Percentiles rank a stretch among this genome's conserved stretches.
These are phyloP conservation scores for Aproaerema taeniolella DNA, from an alignment of 2,888 invertebrate species.

Conservation along the genomic window DNA sequence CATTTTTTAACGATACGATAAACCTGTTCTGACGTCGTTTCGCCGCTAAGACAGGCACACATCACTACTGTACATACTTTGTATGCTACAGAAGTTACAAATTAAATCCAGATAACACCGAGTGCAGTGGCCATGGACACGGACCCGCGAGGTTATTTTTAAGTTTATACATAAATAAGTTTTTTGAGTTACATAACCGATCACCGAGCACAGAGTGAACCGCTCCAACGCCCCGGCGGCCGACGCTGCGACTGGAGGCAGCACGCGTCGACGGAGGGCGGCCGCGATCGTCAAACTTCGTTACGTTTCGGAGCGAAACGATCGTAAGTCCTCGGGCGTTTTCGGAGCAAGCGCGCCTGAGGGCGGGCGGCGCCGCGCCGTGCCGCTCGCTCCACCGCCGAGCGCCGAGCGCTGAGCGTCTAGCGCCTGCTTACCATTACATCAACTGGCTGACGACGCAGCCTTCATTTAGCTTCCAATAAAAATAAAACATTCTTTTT, in stretches of 20 bases:
- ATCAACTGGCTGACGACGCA: too few relatives aligned
- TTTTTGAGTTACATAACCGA: slow-evolving; percentile 73
- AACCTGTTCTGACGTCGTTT: slow-evolving; percentile 61
- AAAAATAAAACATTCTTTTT: slow-evolving; percentile 19
- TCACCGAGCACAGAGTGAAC: slow-evolving; percentile 56
- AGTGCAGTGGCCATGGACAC: slow-evolving; percentile 26
- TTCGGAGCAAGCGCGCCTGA: slow-evolving; percentile 72
- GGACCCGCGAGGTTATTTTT: slow-evolving; percentile 37
- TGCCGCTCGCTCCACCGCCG: slow-evolving; percentile 48
- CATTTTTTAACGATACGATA: slow-evolving; percentile 53
- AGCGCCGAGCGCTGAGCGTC: too few relatives aligned
- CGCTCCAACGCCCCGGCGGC: slow-evolving; percentile 71
- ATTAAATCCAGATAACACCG: slow-evolving; percentile 13
- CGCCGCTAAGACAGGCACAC: slow-evolving; percentile 60
- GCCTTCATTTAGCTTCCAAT: slow-evolving; percentile 54
- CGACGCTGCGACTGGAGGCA: slow-evolving; percentile 70
- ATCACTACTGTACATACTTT: slow-evolving; percentile 55
- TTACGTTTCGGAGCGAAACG: slow-evolving; percentile 68
- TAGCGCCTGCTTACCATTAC: slow-evolving; percentile 49
- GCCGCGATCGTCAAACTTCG: slow-evolving; percentile 71
- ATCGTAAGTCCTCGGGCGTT: slow-evolving; percentile 67
- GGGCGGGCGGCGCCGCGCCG: slow-evolving; percentile 47
- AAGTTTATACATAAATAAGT: slow-evolving; percentile 71
- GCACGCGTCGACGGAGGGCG: slow-evolving; percentile 70
- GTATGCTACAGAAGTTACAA: slow-evolving; percentile 6